These are phyloP conservation scores for Euthynnus affinis DNA, from an alignment of 2,797 vertebrate species.

Conservation along the genomic window DNA sequence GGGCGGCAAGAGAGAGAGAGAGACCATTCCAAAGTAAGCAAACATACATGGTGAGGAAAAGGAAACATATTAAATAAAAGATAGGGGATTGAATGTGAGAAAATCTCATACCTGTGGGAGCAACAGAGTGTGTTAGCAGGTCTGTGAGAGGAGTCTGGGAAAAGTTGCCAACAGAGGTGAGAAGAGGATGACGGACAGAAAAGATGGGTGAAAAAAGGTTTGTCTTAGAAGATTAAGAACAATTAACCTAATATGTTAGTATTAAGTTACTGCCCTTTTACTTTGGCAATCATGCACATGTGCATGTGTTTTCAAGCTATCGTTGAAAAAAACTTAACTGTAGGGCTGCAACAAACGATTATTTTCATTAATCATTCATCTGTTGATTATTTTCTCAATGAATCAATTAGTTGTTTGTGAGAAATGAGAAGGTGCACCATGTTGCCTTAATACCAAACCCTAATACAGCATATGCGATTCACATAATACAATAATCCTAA, in stretches of 20 bases:
- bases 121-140: constrained; percentile 19
- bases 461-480: neutral
- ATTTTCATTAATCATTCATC: too few species aligned
- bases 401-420: too few species aligned
- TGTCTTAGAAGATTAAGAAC: neutral
- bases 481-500: neutral
- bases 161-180: constrained; percentile 15
- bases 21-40: constrained; percentile 24
- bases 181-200: constrained; percentile 9
- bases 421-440: neutral
- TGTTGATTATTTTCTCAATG: too few species aligned
- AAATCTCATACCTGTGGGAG: constrained; percentile 33
- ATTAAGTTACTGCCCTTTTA: neutral
- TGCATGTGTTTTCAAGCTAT: neutral
- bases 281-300: too few species aligned
- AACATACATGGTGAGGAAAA: constrained; percentile 18
- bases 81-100: constrained; percentile 41
- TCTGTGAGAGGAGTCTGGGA: constrained; percentile 23
- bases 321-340: neutral
- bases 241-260: neutral
- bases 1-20: neutral
- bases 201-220: neutral
- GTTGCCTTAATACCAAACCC: neutral
- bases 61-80: constrained; percentile 48
- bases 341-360: too few species aligned